Evolutionary conservation across 2,113 vertebrate genomes (phyloP).

Genomic region (Corydoras maculifer): DNA sequence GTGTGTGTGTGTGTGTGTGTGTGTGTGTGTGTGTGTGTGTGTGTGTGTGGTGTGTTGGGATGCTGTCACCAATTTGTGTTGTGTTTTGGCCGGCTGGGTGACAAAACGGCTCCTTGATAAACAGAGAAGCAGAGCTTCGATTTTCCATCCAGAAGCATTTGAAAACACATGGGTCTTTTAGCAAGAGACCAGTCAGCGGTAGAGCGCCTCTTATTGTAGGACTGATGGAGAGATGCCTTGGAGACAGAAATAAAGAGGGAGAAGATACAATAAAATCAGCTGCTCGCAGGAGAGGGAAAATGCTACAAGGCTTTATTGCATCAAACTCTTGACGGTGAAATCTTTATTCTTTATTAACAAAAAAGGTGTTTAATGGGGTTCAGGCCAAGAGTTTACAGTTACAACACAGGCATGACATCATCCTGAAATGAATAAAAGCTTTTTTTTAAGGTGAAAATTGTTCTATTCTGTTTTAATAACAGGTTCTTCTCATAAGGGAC

Average conservation of each 20-base stretch:
- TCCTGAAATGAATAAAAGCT: no score
- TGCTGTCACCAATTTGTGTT: conserved; percentile 65
- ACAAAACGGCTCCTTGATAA: conserved; percentile 74
- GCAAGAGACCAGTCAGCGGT: conserved; percentile 16
- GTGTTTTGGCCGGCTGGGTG: conserved; percentile 62
- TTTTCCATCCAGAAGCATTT: conserved; percentile 75
- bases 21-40: conserved; percentile 24
- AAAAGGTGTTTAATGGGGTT: no score
- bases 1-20: conserved; percentile 20
- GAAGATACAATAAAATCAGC: not conserved
- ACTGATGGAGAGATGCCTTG: conserved; percentile 34
- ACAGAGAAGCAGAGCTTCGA: conserved; percentile 70
- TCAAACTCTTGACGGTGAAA: no score
- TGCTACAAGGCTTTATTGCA: no score
- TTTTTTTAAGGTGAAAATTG: no score
- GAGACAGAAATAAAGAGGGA: conserved; percentile 43
- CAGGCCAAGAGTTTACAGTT: no score
- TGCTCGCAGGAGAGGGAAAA: no score
- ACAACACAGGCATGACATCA: no score
- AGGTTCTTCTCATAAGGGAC: no score
- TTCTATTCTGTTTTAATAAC: no score
- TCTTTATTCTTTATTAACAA: no score
- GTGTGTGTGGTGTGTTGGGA: conserved; percentile 40
- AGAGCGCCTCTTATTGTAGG: conserved; percentile 39
- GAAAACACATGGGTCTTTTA: conserved; percentile 68